Evolutionary conservation across 2,797 vertebrate genomes (phyloP), one percentile per base, ranked within the genome.

Genomic region (Crenuchus spilurus): DNA sequence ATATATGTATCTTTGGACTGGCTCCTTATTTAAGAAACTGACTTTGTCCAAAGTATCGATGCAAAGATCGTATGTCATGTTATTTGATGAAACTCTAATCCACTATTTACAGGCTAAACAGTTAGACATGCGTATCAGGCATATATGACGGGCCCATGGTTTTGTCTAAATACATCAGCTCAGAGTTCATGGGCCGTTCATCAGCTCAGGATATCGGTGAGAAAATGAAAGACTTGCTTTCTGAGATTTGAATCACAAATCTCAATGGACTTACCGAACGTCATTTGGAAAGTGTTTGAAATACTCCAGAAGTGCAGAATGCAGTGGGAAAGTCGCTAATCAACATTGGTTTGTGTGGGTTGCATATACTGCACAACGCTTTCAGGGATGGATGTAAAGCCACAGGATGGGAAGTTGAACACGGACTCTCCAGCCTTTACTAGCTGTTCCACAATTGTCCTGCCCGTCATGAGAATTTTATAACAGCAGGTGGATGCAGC

Each of bases 261-360:
- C 73, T 80, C 54, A 31, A 11, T 20, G 22, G 6, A 22, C 14
- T 3, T 2, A 28, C 18, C 5, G 35, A 4, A 82, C 35, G 42
- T 77, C 0, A 80, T 70, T 18, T 76, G 75, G 72, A 78, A 77
- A 71, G 72, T 83, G 24, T 80, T 80, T 1, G 20, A 80, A 55
- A 72, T 61, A 44, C 67, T 78, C 7, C 60, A 77, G 28, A 62
- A 16, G 24, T 72, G 26, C 51, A 52, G 33, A 67, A 49, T 13
- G 65, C 64, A 58, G 72, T 37, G 2, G 42, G 28, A 4, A 75
- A 71, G n/a, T 79, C 28, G 0, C 41, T 75, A 20, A 20, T 75
- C 0, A 67, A 61, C 42, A 75, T 79, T 6, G 35, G 72, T 13
- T 75, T 14, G 0, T 70, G 76, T 16, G 44, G 69, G 8, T 64